Conservation (phyloP, 1,140 invertebrate species). For the Bombus soroeensis region DNA sequence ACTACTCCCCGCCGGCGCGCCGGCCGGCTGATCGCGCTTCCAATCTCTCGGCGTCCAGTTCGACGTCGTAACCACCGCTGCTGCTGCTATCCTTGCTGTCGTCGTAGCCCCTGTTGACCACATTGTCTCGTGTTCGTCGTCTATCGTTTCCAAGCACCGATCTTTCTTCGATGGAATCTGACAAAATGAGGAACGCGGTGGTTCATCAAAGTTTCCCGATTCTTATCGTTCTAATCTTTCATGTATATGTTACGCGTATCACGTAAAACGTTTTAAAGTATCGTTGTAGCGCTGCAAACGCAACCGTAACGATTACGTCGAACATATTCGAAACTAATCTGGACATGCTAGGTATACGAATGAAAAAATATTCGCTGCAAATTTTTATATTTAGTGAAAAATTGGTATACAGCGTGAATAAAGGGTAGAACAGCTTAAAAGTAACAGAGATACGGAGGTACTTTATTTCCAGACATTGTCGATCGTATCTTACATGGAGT, state of each 20-base stretch:
- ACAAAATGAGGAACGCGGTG: not conserved
- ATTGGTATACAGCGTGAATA: too few species aligned
- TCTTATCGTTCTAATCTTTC: not conserved
- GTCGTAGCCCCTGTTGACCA: not conserved
- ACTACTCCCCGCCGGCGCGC: slow-evolving; percentile 54
- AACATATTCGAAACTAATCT: not conserved
- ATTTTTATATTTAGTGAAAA: too few species aligned
- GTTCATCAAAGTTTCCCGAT: not conserved
- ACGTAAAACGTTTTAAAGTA: too few species aligned
- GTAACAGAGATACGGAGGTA: not conserved
- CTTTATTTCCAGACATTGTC: not conserved
- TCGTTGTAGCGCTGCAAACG: too few species aligned
- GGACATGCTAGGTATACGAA: too few species aligned
- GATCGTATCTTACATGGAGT: not conserved
- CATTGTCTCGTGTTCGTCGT: not conserved
- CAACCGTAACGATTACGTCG: not conserved
- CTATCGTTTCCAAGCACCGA: not conserved
- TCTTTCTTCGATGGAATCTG: not conserved
- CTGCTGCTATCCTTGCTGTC: not conserved
- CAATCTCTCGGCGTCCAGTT: slow-evolving; percentile 12
- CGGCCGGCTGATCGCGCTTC: not conserved
- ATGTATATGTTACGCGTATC: not conserved
- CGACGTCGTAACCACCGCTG: slow-evolving; percentile 34
- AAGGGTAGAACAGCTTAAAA: not conserved
- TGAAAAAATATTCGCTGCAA: too few species aligned